Conservation (phyloP, 1,140 invertebrate genomes). For the Lordiphosa clarofinis region DNA sequence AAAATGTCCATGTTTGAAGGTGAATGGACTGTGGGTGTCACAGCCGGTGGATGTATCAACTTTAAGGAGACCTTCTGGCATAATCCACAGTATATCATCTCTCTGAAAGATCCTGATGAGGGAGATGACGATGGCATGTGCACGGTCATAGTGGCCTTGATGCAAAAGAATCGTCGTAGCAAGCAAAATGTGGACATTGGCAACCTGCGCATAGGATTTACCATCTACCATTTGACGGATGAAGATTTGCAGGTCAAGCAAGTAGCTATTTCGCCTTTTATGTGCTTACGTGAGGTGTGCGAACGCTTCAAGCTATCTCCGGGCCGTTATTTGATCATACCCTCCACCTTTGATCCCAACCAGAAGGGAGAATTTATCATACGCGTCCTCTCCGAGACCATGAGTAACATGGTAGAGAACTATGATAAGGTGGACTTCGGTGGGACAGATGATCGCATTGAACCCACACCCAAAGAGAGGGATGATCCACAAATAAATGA, state of each 20-base stretch:
- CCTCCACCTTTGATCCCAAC: too few species aligned
- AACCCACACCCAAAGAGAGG: too few species aligned
- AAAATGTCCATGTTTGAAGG: conserved; percentile 96
- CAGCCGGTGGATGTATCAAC: conserved; percentile 98
- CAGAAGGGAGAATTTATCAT: too few species aligned
- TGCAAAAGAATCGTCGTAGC: conserved; percentile 96
- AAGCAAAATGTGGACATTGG: conserved; percentile 92
- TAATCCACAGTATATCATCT: conserved; percentile 97
- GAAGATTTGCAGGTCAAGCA: conserved; percentile 89
- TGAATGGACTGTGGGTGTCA: conserved; percentile 92
- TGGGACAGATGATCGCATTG: too few species aligned
- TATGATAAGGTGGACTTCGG: too few species aligned
- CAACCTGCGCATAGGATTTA: conserved; percentile 97
- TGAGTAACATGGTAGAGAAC: too few species aligned
- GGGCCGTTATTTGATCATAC: too few species aligned
- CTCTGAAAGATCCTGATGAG: conserved; percentile 93
- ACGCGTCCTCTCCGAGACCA: too few species aligned
- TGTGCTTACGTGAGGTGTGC: conserved; percentile 95
- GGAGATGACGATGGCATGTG: conserved; percentile 96
- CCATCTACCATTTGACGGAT: conserved; percentile 93
- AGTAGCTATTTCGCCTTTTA: conserved; percentile 92
- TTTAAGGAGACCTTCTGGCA: conserved; percentile 96
- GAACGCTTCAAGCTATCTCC: conserved; percentile 88
- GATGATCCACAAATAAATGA: too few species aligned
- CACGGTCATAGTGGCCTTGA: conserved; percentile 93